These are phyloP conservation scores for Anhinga rufa DNA, from an alignment of 2,113 vertebrate species.

Conservation along the genomic window DNA sequence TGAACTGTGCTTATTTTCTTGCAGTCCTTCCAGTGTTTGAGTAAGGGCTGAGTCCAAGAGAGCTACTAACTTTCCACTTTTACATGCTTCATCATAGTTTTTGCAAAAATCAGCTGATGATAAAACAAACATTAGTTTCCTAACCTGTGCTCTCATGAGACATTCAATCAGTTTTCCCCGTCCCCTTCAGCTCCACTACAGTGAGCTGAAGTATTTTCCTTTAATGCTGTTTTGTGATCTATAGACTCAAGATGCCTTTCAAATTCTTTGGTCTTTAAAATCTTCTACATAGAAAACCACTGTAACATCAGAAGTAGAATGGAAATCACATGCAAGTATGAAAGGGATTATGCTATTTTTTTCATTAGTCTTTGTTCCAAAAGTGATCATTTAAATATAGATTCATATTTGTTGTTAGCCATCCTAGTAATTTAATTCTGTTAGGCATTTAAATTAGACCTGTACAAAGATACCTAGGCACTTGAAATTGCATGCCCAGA, in stretches of 20 bases:
- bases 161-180: background rate
- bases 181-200: background rate
- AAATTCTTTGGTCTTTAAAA: background rate
- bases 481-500: background rate
- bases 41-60: background rate
- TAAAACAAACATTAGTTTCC: background rate
- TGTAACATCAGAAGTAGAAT: background rate
- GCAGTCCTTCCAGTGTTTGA: background rate
- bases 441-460: background rate
- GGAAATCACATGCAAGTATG: background rate
- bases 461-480: background rate
- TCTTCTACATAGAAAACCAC: background rate
- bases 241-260: background rate
- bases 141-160: background rate
- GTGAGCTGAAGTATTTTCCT: background rate
- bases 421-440: background rate
- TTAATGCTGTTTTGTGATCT: background rate
- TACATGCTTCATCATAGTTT: accelerated
- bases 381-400: background rate
- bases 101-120: background rate
- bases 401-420: background rate
- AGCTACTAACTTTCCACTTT: background rate
- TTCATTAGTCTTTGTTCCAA: background rate
- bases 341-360: background rate
- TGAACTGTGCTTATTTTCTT: background rate